Percentiles rank a stretch among this genome's conserved stretches.
These are phyloP conservation scores for human DNA, from an alignment of 2,113 vertebrate species.

Conservation along the genomic window DNA sequence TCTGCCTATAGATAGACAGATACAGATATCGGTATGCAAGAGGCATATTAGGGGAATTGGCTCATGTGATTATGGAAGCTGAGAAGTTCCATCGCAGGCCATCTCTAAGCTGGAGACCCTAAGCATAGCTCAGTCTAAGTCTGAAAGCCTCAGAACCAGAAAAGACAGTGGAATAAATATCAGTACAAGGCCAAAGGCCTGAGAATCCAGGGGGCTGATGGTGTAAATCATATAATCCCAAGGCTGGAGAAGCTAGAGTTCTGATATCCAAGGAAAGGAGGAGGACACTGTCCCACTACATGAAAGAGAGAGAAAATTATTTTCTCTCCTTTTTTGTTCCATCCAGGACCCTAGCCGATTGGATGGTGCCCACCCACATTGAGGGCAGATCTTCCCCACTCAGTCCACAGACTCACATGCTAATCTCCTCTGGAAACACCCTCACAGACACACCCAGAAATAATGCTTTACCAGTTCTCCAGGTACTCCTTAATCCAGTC, in stretches of 20 bases:
- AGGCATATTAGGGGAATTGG: not conserved
- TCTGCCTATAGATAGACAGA: not conserved
- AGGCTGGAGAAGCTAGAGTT: not conserved
- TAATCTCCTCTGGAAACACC: not conserved
- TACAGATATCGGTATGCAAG: not conserved
- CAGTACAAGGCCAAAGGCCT: not conserved
- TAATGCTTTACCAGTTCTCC: not conserved
- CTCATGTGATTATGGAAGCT: not conserved
- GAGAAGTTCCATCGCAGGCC: not conserved
- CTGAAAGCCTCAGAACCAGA: not conserved
- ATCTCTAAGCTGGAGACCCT: not conserved
- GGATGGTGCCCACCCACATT: not conserved
- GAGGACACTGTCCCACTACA: not conserved
- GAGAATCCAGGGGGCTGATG: not conserved
- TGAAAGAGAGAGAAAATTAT: not conserved
- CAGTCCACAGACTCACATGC: not conserved
- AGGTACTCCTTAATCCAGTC: not conserved
- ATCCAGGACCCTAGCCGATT: not conserved
- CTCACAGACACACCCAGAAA: not conserved
- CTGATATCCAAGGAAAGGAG: not conserved
- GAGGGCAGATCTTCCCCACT: not conserved
- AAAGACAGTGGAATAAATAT: not conserved
- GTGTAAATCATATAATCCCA: not conserved
- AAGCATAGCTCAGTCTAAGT: not conserved
- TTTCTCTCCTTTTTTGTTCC: not conserved